Evolutionary conservation across 2,888 invertebrate species (phyloP), one percentile per base, ranked within the genome.

Genomic region (Erpobdella octoculata): DNA sequence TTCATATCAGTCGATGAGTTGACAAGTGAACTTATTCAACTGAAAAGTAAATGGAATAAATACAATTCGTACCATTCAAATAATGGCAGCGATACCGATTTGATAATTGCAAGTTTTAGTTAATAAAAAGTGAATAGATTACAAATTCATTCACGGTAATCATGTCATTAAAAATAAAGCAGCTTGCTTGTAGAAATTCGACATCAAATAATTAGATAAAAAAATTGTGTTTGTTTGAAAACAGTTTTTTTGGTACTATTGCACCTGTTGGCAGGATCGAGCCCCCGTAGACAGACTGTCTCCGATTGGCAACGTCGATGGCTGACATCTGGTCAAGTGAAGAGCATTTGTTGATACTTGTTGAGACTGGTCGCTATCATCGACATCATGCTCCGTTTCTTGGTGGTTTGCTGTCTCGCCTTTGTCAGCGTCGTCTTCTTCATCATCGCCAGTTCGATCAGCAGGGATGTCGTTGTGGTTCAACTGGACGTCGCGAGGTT

Each of bases 241-340:
- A 5, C 33, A 28, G 31, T 9, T 4, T 5, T 61, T 33, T 61
- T 61, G 15, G 18, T 31, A 18, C 41, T 41, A 67, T 41, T 67
- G 67, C 46, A 67, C 67, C 41, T 67, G 67, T 41, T 67, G 67
- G 41, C 67, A 67, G 31, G 67, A 46, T 28, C 37, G 67, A 37
- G 41, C 41, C 21, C 25, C 15, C 0, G 67, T 28, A 15, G 33
- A 28, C 9, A 67, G 67, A 25, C 46, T 46, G 3, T 67, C 67
- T 41, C 18, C 46, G 28, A 67, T 33, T 46, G 37, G 28, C 31
- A 41, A 67, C 38, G 31, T 18, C 46, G 41, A 46, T 28, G 53
- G 53, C 28, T 53, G 53, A 53, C 53, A 53, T 53, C 53, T 53
- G 9, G 53, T 25, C 8, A 53, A 28, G 53, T 53, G 53, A 28